Evolutionary conservation across 2,888 invertebrate genomes (phyloP).

Genomic region (Hemithea aestivaria): DNA sequence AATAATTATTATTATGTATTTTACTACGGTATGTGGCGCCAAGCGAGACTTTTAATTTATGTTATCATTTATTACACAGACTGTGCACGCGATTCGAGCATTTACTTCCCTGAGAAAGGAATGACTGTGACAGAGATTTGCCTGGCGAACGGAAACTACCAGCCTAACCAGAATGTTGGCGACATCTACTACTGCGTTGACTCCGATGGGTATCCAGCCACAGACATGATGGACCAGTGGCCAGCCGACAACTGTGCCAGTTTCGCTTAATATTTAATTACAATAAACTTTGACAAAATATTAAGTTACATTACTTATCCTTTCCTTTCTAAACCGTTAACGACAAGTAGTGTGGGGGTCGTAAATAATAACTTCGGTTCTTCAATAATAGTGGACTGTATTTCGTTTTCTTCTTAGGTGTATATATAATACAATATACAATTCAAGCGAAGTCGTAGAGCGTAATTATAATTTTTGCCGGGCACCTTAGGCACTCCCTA

Average conservation of each 20-base stretch:
- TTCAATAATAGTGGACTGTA: too few species aligned
- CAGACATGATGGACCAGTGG: conserved; percentile 36
- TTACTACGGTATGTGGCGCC: too few species aligned
- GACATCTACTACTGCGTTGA: conserved; percentile 80
- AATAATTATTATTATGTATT: too few species aligned
- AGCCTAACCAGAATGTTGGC: conserved; percentile 71
- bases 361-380: too few species aligned
- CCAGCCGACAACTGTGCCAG: conserved; percentile 40
- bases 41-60: conserved; percentile 5
- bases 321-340: conserved; percentile 1
- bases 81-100: conserved; percentile 80
- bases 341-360: too few species aligned
- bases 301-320: too few species aligned
- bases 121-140: conserved; percentile 72
- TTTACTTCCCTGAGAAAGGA: conserved; percentile 70
- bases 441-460: too few species aligned
- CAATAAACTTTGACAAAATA: conserved; percentile 2
- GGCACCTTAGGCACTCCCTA: too few species aligned
- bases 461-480: too few species aligned
- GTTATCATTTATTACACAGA: too few species aligned
- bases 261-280: conserved; percentile 21
- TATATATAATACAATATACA: too few species aligned
- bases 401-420: too few species aligned
- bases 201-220: conserved; percentile 74
- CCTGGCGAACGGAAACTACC: conserved; percentile 79